These are phyloP conservation scores for Calypte anna DNA, from an alignment of 2,113 vertebrate genomes.

Conservation along the genomic window DNA sequence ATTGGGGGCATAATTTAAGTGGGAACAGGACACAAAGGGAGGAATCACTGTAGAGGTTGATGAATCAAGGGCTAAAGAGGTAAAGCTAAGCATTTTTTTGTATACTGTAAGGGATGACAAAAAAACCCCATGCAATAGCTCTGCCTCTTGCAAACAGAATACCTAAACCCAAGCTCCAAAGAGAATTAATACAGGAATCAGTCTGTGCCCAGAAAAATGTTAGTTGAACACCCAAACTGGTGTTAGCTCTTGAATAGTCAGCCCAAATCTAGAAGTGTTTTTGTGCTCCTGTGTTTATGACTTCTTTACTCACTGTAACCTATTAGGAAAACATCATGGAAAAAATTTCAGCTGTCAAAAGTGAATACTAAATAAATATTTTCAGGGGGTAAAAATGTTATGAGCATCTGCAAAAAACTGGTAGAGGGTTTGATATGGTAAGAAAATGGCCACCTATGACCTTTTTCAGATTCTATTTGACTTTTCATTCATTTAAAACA, in stretches of 20 bases:
- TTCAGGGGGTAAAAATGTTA: neutral
- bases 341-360: neutral
- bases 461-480: neutral
- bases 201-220: neutral
- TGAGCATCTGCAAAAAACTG: neutral
- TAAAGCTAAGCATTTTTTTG: neutral
- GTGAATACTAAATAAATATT: neutral
- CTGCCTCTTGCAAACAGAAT: neutral
- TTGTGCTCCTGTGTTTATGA: neutral
- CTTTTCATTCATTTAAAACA: constrained; percentile 54
- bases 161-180: neutral
- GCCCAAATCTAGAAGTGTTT: neutral
- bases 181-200: neutral
- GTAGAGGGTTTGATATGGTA: neutral
- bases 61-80: neutral
- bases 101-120: neutral
- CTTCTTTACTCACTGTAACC: neutral
- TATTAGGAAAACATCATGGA: neutral
- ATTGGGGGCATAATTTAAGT: neutral
- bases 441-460: neutral
- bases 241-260: neutral
- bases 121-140: neutral
- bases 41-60: neutral
- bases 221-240: neutral
- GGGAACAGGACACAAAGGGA: neutral